Percentiles rank a stretch among this genome's conserved stretches.
Evolutionary conservation across 2,888 invertebrate species (phyloP).

Genomic region (Apoderus coryli): DNA sequence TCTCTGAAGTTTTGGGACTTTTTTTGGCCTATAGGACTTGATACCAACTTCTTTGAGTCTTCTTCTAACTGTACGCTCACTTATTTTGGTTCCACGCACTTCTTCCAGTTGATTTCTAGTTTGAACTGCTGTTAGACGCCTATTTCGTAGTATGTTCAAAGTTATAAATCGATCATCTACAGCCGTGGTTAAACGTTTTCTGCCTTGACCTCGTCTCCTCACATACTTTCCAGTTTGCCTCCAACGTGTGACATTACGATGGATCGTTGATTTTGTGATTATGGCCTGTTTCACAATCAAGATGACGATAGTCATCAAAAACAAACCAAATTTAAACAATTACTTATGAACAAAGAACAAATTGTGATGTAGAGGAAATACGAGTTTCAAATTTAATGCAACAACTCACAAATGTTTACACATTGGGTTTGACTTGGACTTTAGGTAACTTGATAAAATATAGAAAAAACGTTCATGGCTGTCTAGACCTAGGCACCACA

Average conservation of each 20-base stretch:
- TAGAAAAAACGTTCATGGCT: background rate
- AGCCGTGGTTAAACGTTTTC: conserved; percentile 12
- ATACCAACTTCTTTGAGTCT: conserved; percentile 2
- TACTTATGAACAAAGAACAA: conserved; percentile 1
- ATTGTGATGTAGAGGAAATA: conserved; percentile 3
- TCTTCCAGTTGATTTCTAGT: conserved; percentile 7
- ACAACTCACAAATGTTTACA: conserved; percentile 10
- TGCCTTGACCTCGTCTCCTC: conserved; percentile 13
- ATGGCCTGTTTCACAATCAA: conserved; percentile 7
- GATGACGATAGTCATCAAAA: conserved; percentile 4
- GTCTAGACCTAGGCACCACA: conserved; percentile 2
- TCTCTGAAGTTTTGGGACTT: conserved; percentile 2
- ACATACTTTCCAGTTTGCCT: conserved; percentile 9
- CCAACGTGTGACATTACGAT: conserved; percentile 8
- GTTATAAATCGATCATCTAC: conserved; percentile 11
- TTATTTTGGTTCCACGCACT: conserved; percentile 3
- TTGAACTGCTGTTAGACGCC: conserved; percentile 10
- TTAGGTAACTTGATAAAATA: conserved; percentile 1
- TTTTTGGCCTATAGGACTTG: background rate
- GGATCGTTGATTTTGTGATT: conserved; percentile 9
- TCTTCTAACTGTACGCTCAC: conserved; percentile 3
- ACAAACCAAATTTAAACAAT: conserved; percentile 3
- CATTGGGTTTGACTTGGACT: background rate
- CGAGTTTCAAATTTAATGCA: conserved; percentile 10
- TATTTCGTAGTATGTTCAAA: conserved; percentile 12